A percentile compares a stretch with the other conserved stretches of the same genome.
These are phyloP conservation scores for Nyctalus aviator DNA, from an alignment of 2,797 vertebrate genomes.

Conservation along the genomic window DNA sequence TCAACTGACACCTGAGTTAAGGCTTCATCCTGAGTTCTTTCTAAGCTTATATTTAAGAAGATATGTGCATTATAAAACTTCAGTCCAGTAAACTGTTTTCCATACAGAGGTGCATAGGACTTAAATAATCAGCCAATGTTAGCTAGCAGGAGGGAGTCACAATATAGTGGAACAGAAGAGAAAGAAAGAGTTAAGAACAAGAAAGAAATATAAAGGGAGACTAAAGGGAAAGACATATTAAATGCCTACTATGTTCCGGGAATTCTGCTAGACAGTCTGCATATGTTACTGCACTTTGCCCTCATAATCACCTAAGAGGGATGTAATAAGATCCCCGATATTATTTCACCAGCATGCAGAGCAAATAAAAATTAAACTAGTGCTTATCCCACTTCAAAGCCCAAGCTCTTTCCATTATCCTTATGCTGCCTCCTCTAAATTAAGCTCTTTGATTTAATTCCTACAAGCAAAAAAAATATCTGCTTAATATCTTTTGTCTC, in stretches of 20 bases:
- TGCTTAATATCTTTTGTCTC: not conserved
- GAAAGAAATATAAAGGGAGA: not conserved
- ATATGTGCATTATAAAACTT: not conserved
- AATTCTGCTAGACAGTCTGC: not conserved
- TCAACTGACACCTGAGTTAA: not conserved
- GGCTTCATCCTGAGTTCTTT: constrained; percentile 1
- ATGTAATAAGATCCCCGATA: not conserved
- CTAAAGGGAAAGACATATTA: not conserved
- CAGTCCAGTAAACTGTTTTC: not conserved
- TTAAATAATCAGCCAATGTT: not conserved
- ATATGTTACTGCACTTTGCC: not conserved
- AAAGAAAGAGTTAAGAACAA: not conserved
- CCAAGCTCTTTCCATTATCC: not conserved
- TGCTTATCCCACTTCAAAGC: not conserved
- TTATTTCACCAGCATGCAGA: not conserved
- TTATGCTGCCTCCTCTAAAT: not conserved
- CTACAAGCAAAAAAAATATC: not conserved
- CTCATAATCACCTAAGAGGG: not conserved
- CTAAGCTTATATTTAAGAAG: not conserved
- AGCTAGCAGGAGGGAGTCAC: not conserved
- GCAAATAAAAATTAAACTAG: constrained; percentile 6
- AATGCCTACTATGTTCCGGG: not conserved
- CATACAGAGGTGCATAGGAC: not conserved
- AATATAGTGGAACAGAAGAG: not conserved
- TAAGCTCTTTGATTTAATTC: constrained; percentile 13